These are phyloP conservation scores for Nematopogon swammerdamellus DNA, from an alignment of 2,888 invertebrate species.

Conservation along the genomic window DNA sequence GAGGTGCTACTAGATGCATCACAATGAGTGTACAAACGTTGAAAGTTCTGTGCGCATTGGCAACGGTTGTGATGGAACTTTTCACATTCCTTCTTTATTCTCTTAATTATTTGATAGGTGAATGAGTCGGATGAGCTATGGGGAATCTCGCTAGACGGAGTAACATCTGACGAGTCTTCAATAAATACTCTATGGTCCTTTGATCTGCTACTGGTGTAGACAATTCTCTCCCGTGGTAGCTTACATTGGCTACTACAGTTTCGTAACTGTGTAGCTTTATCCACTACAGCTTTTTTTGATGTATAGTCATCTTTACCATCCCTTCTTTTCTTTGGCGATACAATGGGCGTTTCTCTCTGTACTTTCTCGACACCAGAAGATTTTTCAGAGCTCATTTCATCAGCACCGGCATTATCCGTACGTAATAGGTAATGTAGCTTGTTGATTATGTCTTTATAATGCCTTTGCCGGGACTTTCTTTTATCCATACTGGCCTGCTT, in stretches of 20 bases:
- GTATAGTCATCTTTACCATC: background rate
- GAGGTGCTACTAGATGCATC: constrained; percentile 38
- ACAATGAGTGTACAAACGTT: constrained; percentile 17
- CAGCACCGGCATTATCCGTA: constrained; percentile 24
- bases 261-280: background rate
- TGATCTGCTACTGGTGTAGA: background rate
- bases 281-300: background rate
- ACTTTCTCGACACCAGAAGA: background rate
- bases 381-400: constrained; percentile 4
- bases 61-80: constrained; percentile 38
- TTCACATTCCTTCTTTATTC: constrained; percentile 42
- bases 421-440: constrained; percentile 40
- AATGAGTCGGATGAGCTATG: constrained; percentile 36
- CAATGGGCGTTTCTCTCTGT: background rate
- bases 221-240: background rate
- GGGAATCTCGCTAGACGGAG: constrained; percentile 28
- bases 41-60: constrained; percentile 16
- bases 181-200: background rate
- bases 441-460: constrained; percentile 38
- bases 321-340: background rate
- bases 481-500: constrained; percentile 29
- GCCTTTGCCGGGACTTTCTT: constrained; percentile 17
- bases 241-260: background rate
- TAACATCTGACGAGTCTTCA: constrained; percentile 27
- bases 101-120: constrained; percentile 35